Evolutionary conservation across 1,140 invertebrate genomes (phyloP).

Genomic region (Diprion similis): DNA sequence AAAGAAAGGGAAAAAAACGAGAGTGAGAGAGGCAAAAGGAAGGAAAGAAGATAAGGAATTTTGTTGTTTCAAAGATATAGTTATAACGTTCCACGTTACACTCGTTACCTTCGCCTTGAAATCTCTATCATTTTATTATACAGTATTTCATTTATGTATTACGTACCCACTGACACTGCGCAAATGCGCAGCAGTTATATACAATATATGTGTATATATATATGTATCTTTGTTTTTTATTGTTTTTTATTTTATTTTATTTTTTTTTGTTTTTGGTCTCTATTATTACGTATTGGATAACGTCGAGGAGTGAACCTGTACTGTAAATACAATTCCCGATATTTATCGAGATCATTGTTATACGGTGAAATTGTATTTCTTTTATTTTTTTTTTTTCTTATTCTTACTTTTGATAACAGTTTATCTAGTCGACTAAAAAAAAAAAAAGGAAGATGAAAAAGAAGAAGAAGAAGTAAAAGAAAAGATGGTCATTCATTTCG

Average conservation of each 20-base stretch:
- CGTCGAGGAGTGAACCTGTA: neutral
- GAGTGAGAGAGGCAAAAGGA: neutral
- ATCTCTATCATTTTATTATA: neutral
- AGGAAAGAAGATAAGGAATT: neutral
- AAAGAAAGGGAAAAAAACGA: neutral
- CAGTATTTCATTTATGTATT: too few relatives aligned
- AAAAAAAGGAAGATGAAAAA: conserved; percentile 12
- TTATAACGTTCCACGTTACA: neutral
- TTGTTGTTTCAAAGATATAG: neutral
- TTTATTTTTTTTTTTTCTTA: neutral
- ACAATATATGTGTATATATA: too few relatives aligned
- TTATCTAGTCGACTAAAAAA: neutral
- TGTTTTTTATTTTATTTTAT: too few relatives aligned
- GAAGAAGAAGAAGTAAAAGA: neutral
- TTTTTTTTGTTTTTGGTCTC: neutral
- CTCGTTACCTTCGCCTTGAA: neutral
- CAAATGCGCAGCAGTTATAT: too few relatives aligned
- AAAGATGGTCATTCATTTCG: too few relatives aligned
- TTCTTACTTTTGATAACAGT: neutral
- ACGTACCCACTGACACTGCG: too few relatives aligned
- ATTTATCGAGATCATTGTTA: neutral
- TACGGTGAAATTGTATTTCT: neutral
- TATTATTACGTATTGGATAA: neutral
- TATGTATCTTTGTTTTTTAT: neutral
- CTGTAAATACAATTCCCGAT: neutral